Percentiles rank a stretch among this genome's conserved stretches.
phyloP scores from a whole-genome alignment of 2,113 vertebrate species.

The Aviceda subcristata region DNA sequence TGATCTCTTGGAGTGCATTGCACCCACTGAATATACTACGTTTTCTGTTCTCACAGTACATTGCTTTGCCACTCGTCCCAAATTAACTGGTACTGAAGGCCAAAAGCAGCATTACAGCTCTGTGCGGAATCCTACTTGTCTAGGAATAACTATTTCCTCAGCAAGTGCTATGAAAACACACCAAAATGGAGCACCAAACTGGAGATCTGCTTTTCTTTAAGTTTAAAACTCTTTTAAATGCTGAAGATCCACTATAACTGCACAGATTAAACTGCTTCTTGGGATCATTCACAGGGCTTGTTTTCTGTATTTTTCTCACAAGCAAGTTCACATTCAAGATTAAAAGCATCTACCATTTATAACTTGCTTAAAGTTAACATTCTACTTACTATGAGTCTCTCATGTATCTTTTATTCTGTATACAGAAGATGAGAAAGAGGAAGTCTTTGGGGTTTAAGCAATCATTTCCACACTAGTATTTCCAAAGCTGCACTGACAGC shows the following conservation, averaged over 20 bases:
- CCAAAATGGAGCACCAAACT: background rate
- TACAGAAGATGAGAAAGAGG: background rate
- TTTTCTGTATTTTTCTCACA: background rate
- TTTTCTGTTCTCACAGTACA: background rate
- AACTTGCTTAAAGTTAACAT: background rate
- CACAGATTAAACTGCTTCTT: background rate
- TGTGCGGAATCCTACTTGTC: background rate
- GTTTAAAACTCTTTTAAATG: background rate
- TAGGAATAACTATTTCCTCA: background rate
- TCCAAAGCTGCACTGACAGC: background rate
- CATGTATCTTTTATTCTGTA: background rate
- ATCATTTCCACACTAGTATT: fast-evolving
- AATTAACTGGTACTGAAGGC: background rate
- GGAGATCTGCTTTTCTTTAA: background rate
- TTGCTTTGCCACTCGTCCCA: background rate
- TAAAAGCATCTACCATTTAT: background rate
- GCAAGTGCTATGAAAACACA: background rate
- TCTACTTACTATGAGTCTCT: background rate
- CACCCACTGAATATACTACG: background rate
- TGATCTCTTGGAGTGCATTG: background rate
- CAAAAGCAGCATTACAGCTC: background rate
- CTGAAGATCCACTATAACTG: background rate
- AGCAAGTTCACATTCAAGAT: background rate
- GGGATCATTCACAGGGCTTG: background rate
- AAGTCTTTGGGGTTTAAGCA: background rate